These are phyloP conservation scores for Cylloceria caligata DNA, from an alignment of 2,888 invertebrate genomes.

Conservation along the genomic window DNA sequence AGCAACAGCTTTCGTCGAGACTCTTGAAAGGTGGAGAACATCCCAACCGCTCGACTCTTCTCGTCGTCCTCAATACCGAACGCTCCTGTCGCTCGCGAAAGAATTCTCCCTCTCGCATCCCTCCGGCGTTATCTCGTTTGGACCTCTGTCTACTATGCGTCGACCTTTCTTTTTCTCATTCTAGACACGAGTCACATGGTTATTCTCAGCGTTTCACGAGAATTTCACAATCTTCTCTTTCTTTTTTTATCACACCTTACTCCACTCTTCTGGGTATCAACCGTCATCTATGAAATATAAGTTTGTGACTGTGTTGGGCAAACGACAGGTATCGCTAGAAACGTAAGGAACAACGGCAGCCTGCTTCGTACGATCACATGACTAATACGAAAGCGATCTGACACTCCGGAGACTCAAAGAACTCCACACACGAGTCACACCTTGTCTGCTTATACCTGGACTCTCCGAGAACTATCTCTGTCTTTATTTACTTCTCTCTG, in stretches of 20 bases:
- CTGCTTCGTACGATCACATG: neutral
- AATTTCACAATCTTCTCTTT: slow-evolving; percentile 1
- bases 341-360: neutral
- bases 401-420: slow-evolving; percentile 19
- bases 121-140: slow-evolving; percentile 23
- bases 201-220: slow-evolving; percentile 14
- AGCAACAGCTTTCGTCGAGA: slow-evolving; percentile 35
- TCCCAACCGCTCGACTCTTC: slow-evolving; percentile 44
- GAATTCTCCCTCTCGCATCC: slow-evolving; percentile 23
- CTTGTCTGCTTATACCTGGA: slow-evolving; percentile 30
- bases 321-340: neutral
- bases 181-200: slow-evolving; percentile 5
- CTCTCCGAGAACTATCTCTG: slow-evolving; percentile 31
- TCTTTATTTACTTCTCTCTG: slow-evolving; percentile 34
- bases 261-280: slow-evolving; percentile 8
- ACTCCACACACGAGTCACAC: slow-evolving; percentile 29
- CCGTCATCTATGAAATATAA: neutral
- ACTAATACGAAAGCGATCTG: slow-evolving; percentile 11
- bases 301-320: neutral
- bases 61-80: slow-evolving; percentile 31
- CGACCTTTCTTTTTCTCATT: slow-evolving; percentile 24
- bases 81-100: slow-evolving; percentile 38
- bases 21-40: slow-evolving; percentile 26
- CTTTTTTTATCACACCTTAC: neutral
- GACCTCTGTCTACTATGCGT: neutral